Conservation (phyloP, 30 jellyfish, hydroid and myxozoan genomes). For the Nemopilema nomurai region DNA sequence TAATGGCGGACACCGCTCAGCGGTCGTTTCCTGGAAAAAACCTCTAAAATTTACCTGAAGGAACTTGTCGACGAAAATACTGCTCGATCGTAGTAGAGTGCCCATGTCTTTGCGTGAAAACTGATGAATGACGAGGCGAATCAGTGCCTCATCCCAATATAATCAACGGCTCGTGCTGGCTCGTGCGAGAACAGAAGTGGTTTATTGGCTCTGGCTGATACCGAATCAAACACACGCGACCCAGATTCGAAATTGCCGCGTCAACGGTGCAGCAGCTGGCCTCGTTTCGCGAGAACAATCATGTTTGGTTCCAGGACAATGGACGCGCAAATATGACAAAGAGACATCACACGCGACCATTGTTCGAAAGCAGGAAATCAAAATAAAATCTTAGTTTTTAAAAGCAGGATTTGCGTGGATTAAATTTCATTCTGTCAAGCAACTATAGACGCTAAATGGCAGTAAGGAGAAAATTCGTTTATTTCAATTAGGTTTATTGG, state of each 20-base stretch:
- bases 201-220: slow-evolving; percentile 8
- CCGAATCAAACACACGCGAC: slow-evolving; percentile 66
- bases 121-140: neutral
- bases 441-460: neutral
- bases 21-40: slow-evolving; percentile 14
- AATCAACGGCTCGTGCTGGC: slow-evolving; percentile 68
- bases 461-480: neutral
- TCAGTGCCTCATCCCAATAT: slow-evolving; percentile 21
- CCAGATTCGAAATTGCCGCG: slow-evolving; percentile 60
- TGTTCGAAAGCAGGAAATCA: slow-evolving; percentile 12
- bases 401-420: neutral
- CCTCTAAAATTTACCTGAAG: slow-evolving; percentile 27
- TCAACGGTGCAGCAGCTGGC: slow-evolving; percentile 52
- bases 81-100: slow-evolving; percentile 20
- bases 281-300: slow-evolving; percentile 32
- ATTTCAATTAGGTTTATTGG: neutral
- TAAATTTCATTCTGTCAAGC: neutral
- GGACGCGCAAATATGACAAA: slow-evolving; percentile 53
- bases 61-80: slow-evolving; percentile 27
- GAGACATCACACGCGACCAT: slow-evolving; percentile 54
- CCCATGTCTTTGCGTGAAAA: slow-evolving; percentile 36
- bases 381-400: slow-evolving; percentile 4
- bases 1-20: slow-evolving; percentile 21
- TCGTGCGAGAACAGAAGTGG: slow-evolving; percentile 47
- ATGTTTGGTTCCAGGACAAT: slow-evolving; percentile 22